Evolutionary conservation across 2,113 vertebrate genomes (phyloP).

Genomic region (Carettochelys insculpta): DNA sequence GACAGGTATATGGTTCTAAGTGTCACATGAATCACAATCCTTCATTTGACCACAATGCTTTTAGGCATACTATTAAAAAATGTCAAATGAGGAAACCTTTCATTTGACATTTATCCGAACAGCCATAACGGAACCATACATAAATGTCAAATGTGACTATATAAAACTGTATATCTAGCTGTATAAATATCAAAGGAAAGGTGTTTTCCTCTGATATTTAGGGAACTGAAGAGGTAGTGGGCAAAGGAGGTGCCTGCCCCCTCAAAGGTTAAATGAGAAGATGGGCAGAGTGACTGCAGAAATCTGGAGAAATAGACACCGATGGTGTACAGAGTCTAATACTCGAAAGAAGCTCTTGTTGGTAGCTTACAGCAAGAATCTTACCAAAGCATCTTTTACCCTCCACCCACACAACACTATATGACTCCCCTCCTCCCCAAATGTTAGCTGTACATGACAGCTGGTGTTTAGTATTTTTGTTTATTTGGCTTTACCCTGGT

Average conservation of each 20-base stretch:
- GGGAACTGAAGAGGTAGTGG: conserved; percentile 44
- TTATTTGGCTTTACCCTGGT: not conserved
- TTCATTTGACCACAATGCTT: conserved; percentile 54
- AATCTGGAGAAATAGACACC: conserved; percentile 1
- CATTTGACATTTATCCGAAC: conserved; percentile 72
- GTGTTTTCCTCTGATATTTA: conserved; percentile 60
- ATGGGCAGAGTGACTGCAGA: not conserved
- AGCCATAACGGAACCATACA: conserved; percentile 61
- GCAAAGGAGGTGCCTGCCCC: conserved; percentile 20
- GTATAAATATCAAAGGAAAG: conserved; percentile 60
- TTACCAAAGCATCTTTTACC: not conserved
- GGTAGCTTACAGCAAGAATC: not conserved
- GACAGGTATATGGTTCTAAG: conserved; percentile 30
- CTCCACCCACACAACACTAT: not conserved
- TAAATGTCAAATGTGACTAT: conserved; percentile 71
- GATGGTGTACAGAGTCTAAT: not conserved
- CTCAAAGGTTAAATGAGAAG: not conserved
- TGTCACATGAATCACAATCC: conserved; percentile 51
- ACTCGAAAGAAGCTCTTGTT: not conserved
- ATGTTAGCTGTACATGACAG: not conserved
- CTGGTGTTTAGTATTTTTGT: conserved; percentile 14
- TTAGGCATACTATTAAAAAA: conserved; percentile 67
- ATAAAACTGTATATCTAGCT: conserved; percentile 61
- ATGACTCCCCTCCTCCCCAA: not conserved
- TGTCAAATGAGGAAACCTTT: conserved; percentile 69